Base-by-base conservation (phyloP, 2,797 vertebrate genomes). In the Acomys russatus region DNA sequence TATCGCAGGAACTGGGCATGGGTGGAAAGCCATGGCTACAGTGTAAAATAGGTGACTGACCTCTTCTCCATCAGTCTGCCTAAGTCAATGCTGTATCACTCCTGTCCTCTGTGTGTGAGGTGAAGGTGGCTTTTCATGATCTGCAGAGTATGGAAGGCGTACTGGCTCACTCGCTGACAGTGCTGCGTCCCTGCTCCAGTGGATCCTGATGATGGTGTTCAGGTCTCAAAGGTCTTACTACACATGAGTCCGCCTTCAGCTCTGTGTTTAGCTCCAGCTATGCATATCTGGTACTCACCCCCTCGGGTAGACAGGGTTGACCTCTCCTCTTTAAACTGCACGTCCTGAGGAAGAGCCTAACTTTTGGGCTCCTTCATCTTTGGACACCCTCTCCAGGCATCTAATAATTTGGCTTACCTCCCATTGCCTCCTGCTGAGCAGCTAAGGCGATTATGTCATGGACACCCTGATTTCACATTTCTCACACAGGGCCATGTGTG, bases 401-500 rank as follows among this genome's bases (percentile, higher is more conserved):
- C 63, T 63, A 61, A n/a, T 38, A 61, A 61, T 44, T 61, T 63
- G 12, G 25, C 35, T 63, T 44, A 38, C 79, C 4, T 20, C 35
- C 15, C 15, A 30, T 64, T 6, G 18, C 79, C 94, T 70, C 63
- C 92, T 93, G 49, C 92, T 94, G 96, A 68, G 77, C 3, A 9
- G 12, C 8, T 76, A 17, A 33, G 7, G 54, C 17, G 54, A 64
- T 70, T 23, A 35, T 10, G 63, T 23, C n/a, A 3, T 38, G 6
- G 8, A 35, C 20, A 25, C n/a, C 17, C 82, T 54, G 64, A 51
- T n/a, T 86, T 70, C 25, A 8, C 64, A 18, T 70, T 70, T 80
- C 14, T 79, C 71, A 49, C 35, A 49, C 38, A 5, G 28, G 10
- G 14, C 6, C 15, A 9, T 33, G 9, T 22, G 61, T 54, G 4